Base-by-base conservation (phyloP, 2,888 invertebrate genomes). In the Ectemnius continuus region DNA sequence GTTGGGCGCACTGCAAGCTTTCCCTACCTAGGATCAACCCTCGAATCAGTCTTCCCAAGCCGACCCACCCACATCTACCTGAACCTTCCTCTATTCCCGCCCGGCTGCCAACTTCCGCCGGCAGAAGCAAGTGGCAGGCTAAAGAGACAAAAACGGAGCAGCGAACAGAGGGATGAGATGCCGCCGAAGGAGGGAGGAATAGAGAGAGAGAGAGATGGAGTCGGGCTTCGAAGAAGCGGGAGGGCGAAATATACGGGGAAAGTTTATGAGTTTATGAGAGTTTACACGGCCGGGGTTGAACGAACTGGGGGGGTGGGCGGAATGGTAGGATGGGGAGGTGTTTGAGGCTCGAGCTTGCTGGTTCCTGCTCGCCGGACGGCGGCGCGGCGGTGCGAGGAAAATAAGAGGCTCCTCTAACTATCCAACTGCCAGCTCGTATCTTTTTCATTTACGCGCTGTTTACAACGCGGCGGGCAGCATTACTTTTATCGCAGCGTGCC, bases 381-480 rank as follows among this genome's bases (percentile, higher is more conserved):
- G 36, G 36, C 8, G 36, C 36, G 23, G 23, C 23, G 68, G 65
- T 69, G 61, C 67, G 62, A 65, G 76, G 68, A 83, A 85, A 86
- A 84, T 85, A 86, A 86, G 81, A 80, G 81, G 73, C 76, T 77
- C 74, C 77, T 77, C 82, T 80, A 86, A 85, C 86, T 85, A 86
- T 85, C 84, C 82, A 84, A 83, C 84, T 83, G 82, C 79, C 81
- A 80, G 82, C 82, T 83, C 84, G 79, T 86, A 86, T 83, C 85
- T 86, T 85, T 86, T 85, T 86, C 86, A 86, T 86, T 86, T 86
- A 84, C 82, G 82, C 82, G 81, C 80, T 86, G 86, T 86, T 86
- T 86, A 86, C 86, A 86, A 81, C 86, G 75, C 81, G 77, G 61
- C 73, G 74, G 36, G 36, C 36, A 70, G 75, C 79, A 78, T 80